Conservation (phyloP, 1,140 invertebrate genomes). For the Nasonia longicornis region DNA sequence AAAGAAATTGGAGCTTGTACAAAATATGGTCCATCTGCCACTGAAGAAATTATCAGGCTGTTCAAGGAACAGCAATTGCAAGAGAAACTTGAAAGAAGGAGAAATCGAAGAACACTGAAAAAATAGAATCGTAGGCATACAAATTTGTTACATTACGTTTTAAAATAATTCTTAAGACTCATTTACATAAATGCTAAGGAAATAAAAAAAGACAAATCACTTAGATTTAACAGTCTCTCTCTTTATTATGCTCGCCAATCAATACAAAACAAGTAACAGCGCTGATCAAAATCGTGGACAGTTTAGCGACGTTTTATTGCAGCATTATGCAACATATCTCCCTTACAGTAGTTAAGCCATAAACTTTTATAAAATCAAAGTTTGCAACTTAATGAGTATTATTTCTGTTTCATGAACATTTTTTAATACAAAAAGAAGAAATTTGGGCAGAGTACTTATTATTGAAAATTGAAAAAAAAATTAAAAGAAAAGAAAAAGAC, state of each 20-base stretch:
- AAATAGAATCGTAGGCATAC: background rate
- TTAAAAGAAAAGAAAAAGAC: conserved; percentile 29
- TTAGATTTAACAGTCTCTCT: conserved; percentile 45
- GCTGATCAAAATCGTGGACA: conserved; percentile 9
- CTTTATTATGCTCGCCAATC: conserved; percentile 38
- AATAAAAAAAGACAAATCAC: conserved; percentile 29
- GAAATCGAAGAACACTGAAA: background rate
- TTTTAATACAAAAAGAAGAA: conserved; percentile 10
- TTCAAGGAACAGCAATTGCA: conserved; percentile 68
- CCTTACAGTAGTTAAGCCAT: conserved; percentile 14
- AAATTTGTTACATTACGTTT: conserved; percentile 1
- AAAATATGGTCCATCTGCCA: conserved; percentile 70
- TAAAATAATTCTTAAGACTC: background rate
- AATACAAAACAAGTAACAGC: conserved; percentile 43
- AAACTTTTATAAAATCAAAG: conserved; percentile 24
- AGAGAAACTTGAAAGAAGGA: conserved; percentile 34
- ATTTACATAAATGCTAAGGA: conserved; percentile 8
- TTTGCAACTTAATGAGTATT: conserved; percentile 25
- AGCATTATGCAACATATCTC: conserved; percentile 23
- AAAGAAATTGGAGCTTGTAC: conserved; percentile 68
- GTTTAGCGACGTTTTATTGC: conserved; percentile 7
- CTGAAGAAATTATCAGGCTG: conserved; percentile 75
- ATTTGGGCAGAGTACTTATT: conserved; percentile 22
- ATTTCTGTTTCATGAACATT: conserved; percentile 6
- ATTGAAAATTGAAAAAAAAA: background rate